Percentiles rank a stretch among this genome's conserved stretches.
These are phyloP conservation scores for Catocala nupta DNA, from an alignment of 2,888 invertebrate genomes.

Conservation along the genomic window DNA sequence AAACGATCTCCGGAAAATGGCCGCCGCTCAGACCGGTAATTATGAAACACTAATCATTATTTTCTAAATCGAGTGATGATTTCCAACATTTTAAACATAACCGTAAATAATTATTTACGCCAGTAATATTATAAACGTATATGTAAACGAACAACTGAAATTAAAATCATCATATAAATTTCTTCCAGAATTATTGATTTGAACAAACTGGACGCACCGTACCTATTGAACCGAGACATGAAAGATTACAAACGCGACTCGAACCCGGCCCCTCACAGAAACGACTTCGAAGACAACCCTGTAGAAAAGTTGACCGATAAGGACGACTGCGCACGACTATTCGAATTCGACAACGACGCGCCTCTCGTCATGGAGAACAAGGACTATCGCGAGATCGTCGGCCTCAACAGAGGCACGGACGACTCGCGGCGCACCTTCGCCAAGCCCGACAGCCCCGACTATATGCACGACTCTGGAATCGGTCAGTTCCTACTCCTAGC, in stretches of 20 bases:
- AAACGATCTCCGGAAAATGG: slow-evolving; percentile 80
- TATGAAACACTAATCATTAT: not conserved
- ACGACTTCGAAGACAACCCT: slow-evolving; percentile 74
- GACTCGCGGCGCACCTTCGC: slow-evolving; percentile 84
- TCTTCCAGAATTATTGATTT: slow-evolving; percentile 83
- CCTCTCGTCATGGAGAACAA: slow-evolving; percentile 84
- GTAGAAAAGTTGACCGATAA: slow-evolving; percentile 80
- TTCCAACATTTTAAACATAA: no score
- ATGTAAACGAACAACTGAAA: no score
- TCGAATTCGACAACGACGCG: slow-evolving; percentile 88
- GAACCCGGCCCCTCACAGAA: slow-evolving; percentile 62
- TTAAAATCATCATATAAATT: no score
- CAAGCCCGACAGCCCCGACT: slow-evolving; percentile 84
- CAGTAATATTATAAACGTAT: no score
- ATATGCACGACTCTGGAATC: slow-evolving; percentile 86
- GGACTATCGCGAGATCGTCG: slow-evolving; percentile 81
- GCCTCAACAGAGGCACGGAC: slow-evolving; percentile 82
- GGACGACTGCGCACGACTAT: slow-evolving; percentile 82
- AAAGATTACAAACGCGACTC: slow-evolving; percentile 75
- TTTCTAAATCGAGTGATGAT: no score
- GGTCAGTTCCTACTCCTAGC: slow-evolving; percentile 59
- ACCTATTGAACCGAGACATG: slow-evolving; percentile 76
- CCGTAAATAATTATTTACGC: no score
- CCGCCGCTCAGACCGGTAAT: slow-evolving; percentile 81
- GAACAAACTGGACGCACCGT: slow-evolving; percentile 80